Base-by-base conservation (phyloP, 2,888 invertebrate species). In the Andrena dorsata region DNA sequence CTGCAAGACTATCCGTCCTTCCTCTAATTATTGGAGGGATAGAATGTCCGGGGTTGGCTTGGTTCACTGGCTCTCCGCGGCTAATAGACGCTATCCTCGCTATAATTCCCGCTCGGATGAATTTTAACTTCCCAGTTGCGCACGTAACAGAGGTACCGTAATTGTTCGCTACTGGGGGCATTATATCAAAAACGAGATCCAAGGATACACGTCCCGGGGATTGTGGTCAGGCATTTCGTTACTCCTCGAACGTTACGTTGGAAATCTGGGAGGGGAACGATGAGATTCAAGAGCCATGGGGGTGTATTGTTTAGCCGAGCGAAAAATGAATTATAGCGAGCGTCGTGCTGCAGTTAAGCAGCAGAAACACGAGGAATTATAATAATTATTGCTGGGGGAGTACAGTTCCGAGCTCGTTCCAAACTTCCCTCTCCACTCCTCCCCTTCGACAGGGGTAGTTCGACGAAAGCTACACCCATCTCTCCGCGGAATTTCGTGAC, bases 301-400 rank as follows among this genome's bases (percentile, higher is more conserved):
- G 13, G 13, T 23, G 35, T 41, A 63, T 41, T 41, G 41, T 63
- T 23, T 23, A 23, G 28, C n/a, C 13, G 6, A 32, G 32, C 13
- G 26, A 35, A 64, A 63, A 63, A 64, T 51, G 63, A 35, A 72
- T 72, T 72, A 64, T 3, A 16, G 32, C 61, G 72, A 23, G 23
- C 23, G 72, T 64, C 30, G 32, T 23, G 56, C 35, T 16, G 23
- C 28, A 47, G 70, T 71, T 60, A 61, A 41, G 10, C 60, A 26
- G 32, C 49, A 35, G 74, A 68, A 75, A 60, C 69, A 53, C 69
- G 20, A n/a, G 26, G 68, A 68, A 76, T 76, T 76, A 69, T 69
- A 61, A 76, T 69, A 76, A 76, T 76, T 76, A 76, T 76, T 74
- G 63, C 72, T 23, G 13, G 1, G 56, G 56, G 26, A 63, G 30